Base-by-base conservation (phyloP, 2,888 invertebrate genomes). In the Thymelicus acteon region DNA sequence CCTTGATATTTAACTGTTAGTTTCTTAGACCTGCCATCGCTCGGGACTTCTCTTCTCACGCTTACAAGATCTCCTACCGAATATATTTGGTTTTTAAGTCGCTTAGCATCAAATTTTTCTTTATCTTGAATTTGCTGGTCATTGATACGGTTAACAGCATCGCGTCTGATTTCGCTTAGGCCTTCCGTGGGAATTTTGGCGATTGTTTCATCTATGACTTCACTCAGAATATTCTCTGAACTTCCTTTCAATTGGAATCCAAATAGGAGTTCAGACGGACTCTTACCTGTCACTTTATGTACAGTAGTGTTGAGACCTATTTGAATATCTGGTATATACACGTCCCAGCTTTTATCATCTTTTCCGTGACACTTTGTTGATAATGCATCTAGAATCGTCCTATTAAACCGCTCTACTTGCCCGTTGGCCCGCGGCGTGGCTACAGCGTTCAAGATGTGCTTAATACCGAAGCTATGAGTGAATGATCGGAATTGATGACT, bases 401-500 rank as follows among this genome's bases (percentile, higher is more conserved):
- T 6, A 7, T 40, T 40, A 40, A 40, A 40, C 7, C 39, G 39
- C 39, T 40, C 39, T 40, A 40, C 39, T 7, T 40, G 39, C 7
- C 39, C 39, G 7, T 40, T 40, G 39, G 39, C 39, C 7, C 39
- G 6, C 7, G 39, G 39, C 39, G 39, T 40, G 39, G 39, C 39
- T 7, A 40, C 39, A 7, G 39, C 39, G 3, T 40, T 40, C 7
- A 7, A 7, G 7, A 40, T 40, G 7, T 40, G 39, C 7, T 40
- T 40, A 7, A 40, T 40, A 7, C 39, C 39, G 7, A 7, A 7
- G 39, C 7, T 7, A 40, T 40, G 6, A 6, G 7, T 7, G 7
- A 40, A 40, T 7, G 7, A 6, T 7, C 39, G 39, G 7, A 76
- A 76, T 6, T 10, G 39, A 3, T 64, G 44, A 40, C 73, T 72